Evolutionary conservation across 2,888 invertebrate species (phyloP), one percentile per base, ranked within the genome.

Genomic region (Rhogogaster chlorosoma): DNA sequence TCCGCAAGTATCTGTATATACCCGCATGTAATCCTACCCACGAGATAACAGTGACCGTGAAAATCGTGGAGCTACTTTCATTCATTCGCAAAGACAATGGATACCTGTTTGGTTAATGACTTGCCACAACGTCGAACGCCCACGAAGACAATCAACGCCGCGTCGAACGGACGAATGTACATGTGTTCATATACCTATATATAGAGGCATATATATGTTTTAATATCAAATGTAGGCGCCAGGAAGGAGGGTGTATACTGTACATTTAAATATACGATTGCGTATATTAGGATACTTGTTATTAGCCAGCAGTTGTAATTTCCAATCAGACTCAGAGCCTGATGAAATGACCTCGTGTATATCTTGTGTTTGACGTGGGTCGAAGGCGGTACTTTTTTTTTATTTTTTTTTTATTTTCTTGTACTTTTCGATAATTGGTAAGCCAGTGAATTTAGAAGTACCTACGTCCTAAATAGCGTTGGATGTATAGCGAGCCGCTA

Each of bases 81-180:
- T 84, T 77, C 75, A 77, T 84, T 84, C 77, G 18, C 75, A 75
- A 75, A 84, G 84, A 84, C 84, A 84, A 84, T 84, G 26, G 61
- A 29, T 61, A 38, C 22, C 75, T 75, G 73, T 57, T 32, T 73
- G 77, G 84, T 57, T 73, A 77, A 84, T 84, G 49, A 73, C 84
- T 84, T 77, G 84, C 71, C 75, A 57, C 70, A 67, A 38, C 36
- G 38, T n/a, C 26, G 64, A 45, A 64, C 78, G 75, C 73, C 71
- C 75, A 53, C 49, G 57, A 57, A 84, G 80, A 64, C 61, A 80
- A 77, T 77, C 80, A 61, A 36, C 49, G 49, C 77, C 15, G 18
- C 53, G 29, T 53, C 32, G 18, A 22, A 45, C 49, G 38, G 45
- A 64, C 42, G 42, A 45, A 45, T 29, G 49, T 70, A 67, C n/a